These are phyloP conservation scores for Lycopodina hypogea DNA, from an alignment of 37 sponge, comb jelly and placozoan species.

Conservation along the genomic window DNA sequence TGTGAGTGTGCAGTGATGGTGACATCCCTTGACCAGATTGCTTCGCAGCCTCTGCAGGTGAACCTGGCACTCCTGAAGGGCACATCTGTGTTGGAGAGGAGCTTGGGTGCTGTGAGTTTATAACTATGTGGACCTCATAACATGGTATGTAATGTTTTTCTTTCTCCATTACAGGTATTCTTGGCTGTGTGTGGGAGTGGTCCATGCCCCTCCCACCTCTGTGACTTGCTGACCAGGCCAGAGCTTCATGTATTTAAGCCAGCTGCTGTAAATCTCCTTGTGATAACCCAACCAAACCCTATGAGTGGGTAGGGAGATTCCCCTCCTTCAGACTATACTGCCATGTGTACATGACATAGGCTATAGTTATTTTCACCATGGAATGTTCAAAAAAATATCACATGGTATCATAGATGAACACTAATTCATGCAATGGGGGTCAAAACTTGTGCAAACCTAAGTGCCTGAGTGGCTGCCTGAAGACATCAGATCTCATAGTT, in stretches of 20 bases:
- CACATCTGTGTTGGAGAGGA: slow-evolving; percentile 63
- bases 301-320: too few relatives aligned
- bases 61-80: slow-evolving; percentile 36
- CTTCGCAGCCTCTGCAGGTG: neutral
- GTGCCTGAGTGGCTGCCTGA: too few relatives aligned
- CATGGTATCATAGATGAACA: too few relatives aligned
- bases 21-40: neutral
- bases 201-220: slow-evolving; percentile 57
- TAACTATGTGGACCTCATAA: neutral
- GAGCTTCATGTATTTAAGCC: slow-evolving; percentile 55
- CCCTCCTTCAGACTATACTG: too few relatives aligned
- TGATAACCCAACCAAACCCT: too few relatives aligned
- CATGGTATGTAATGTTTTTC: neutral
- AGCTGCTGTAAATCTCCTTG: slow-evolving; percentile 40
- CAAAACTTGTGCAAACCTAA: too few relatives aligned
- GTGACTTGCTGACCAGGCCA: slow-evolving; percentile 54
- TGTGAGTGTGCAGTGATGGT: neutral
- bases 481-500: too few relatives aligned
- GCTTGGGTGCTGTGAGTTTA: slow-evolving; percentile 72
- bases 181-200: slow-evolving; percentile 33
- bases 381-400: too few relatives aligned
- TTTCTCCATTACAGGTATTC: slow-evolving; percentile 43
- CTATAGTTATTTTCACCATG: too few relatives aligned
- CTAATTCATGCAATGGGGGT: too few relatives aligned
- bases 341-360: too few relatives aligned